Percentiles rank a stretch among this genome's conserved stretches.
Evolutionary conservation across 2,888 invertebrate genomes (phyloP).

Genomic region (Tortricodes alternella): DNA sequence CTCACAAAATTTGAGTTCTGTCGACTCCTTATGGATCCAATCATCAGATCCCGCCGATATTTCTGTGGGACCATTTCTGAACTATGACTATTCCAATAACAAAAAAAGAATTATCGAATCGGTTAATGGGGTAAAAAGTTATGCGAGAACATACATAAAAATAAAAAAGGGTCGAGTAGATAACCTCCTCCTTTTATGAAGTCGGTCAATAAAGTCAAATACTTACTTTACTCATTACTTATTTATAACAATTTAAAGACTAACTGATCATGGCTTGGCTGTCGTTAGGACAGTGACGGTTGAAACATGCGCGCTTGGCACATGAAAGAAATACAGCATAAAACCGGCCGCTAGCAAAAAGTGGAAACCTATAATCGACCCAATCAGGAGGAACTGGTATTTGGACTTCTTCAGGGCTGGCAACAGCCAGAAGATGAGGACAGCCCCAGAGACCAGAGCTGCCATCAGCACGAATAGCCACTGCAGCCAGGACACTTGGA

Average conservation of each 20-base stretch:
- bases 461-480: constrained; percentile 94
- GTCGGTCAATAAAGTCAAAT: background rate
- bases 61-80: no score
- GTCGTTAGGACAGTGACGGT: constrained; percentile 38
- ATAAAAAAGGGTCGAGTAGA: no score
- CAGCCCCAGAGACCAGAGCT: constrained; percentile 91
- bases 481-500: constrained; percentile 91
- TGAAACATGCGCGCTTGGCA: constrained; percentile 61
- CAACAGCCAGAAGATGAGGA: constrained; percentile 91
- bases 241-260: background rate
- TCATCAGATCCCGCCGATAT: no score
- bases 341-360: constrained; percentile 93
- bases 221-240: background rate
- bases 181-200: no score
- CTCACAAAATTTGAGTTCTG: no score
- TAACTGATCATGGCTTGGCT: constrained; percentile 35
- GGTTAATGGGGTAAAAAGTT: no score
- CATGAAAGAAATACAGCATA: constrained; percentile 91
- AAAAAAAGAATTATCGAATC: no score
- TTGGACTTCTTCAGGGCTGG: constrained; percentile 88
- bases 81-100: no score
- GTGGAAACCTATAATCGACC: constrained; percentile 89
- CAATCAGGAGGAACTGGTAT: constrained; percentile 66
- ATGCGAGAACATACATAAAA: no score
- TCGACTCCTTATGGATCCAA: no score